phyloP scores from a whole-genome alignment of 1,140 invertebrate genomes.

The Sminthurinus signatus region DNA sequence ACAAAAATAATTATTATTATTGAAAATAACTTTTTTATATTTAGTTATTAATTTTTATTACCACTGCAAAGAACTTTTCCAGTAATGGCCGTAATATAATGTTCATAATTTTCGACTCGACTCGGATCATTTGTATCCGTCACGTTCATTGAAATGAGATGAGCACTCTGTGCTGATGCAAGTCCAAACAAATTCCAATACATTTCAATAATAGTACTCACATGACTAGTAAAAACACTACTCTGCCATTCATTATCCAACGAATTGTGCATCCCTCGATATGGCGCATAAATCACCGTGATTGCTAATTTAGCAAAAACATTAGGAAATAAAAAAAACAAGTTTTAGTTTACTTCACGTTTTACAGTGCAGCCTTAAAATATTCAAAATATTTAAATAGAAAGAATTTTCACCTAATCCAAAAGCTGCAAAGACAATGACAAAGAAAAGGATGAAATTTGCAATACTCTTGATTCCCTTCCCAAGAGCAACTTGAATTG shows the following conservation, averaged over 20 bases:
- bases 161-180: neutral
- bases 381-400: neutral
- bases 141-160: neutral
- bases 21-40: neutral
- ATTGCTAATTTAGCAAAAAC: neutral
- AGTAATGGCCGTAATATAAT: neutral
- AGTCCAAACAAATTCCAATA: slow-evolving; percentile 8
- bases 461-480: neutral
- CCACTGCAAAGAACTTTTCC: slow-evolving; percentile 1
- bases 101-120: neutral
- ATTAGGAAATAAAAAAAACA: neutral
- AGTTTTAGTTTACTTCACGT: neutral
- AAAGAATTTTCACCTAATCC: neutral
- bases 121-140: neutral
- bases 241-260: neutral
- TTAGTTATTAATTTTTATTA: neutral
- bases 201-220: neutral
- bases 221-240: neutral
- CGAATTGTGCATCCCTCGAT: neutral
- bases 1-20: neutral
- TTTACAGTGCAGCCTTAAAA: neutral
- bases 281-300: neutral
- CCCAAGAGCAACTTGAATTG: slow-evolving; percentile 49
- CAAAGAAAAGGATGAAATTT: neutral
- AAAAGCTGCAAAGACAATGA: neutral